These are phyloP conservation scores for Graptemys geographica DNA, from an alignment of 2,797 vertebrate genomes.

Conservation along the genomic window DNA sequence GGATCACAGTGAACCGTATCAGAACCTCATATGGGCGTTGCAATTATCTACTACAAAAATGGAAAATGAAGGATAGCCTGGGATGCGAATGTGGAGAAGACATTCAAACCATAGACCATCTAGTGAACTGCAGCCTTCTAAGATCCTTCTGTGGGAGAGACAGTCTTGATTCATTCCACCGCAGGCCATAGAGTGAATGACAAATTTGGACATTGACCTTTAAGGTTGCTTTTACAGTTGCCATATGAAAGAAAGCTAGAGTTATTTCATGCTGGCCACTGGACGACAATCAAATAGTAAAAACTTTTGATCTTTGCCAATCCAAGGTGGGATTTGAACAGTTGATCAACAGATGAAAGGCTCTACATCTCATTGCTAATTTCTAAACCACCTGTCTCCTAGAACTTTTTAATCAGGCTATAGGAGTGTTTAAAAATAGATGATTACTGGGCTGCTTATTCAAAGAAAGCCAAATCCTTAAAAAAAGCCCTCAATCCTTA, in stretches of 20 bases:
- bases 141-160: not conserved
- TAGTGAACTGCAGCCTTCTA: not conserved
- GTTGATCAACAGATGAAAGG: conserved; percentile 1
- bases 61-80: not conserved
- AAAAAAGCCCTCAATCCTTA: not conserved
- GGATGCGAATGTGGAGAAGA: not conserved
- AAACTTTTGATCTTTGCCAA: not conserved
- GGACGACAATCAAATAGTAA: not conserved
- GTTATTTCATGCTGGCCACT: not conserved
- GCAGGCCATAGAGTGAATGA: not conserved
- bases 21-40: not conserved
- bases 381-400: not conserved
- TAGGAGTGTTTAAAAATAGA: not conserved
- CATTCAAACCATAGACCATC: not conserved
- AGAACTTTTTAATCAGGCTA: not conserved
- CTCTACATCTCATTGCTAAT: conserved; percentile 1
- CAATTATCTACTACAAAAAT: not conserved
- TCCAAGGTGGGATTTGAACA: not conserved
- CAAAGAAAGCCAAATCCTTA: not conserved
- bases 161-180: not conserved
- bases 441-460: not conserved
- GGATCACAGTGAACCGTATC: not conserved
- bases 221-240: not conserved
- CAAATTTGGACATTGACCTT: not conserved
- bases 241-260: not conserved